phyloP scores from a whole-genome alignment of 2,888 invertebrate species.

The Oithona nana region DNA sequence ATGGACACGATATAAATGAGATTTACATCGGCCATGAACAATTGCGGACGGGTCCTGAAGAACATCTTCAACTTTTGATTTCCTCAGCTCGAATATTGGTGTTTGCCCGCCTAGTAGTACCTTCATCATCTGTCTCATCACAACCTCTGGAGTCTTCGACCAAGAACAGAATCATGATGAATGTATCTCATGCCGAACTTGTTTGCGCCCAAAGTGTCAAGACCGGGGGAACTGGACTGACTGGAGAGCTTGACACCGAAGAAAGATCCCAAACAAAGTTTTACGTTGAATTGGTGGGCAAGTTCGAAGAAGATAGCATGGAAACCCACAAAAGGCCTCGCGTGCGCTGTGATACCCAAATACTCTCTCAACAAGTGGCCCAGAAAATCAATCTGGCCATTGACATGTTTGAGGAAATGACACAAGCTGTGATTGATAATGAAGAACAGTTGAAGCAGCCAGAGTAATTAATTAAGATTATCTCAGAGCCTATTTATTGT shows the following conservation, averaged over 20 bases:
- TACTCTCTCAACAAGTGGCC: background rate
- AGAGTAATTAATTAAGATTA: too few relatives aligned
- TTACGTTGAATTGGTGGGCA: slow-evolving; percentile 46
- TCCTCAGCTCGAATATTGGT: slow-evolving; percentile 53
- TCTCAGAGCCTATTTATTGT: too few relatives aligned
- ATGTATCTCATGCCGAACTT: background rate
- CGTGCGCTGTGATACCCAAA: slow-evolving; percentile 39
- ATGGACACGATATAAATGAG: slow-evolving; percentile 49
- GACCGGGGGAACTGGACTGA: background rate
- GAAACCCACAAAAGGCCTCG: slow-evolving; percentile 45
- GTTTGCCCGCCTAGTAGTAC: slow-evolving; percentile 26
- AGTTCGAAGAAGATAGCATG: slow-evolving; percentile 33
- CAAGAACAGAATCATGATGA: background rate
- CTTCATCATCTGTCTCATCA: slow-evolving; percentile 28
- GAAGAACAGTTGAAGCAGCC: too few relatives aligned
- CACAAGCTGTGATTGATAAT: slow-evolving; percentile 4
- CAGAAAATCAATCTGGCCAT: slow-evolving; percentile 75
- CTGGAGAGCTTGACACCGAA: slow-evolving; percentile 25
- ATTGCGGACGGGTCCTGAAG: slow-evolving; percentile 44
- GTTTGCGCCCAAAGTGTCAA: background rate
- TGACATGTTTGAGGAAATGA: slow-evolving; percentile 52
- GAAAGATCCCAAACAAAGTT: slow-evolving; percentile 22
- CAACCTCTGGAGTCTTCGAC: slow-evolving; percentile 25
- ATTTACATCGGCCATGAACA: slow-evolving; percentile 49
- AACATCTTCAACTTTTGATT: slow-evolving; percentile 61